Conservation (phyloP, 2,113 vertebrate species). For the Forbesichthys agassizii region DNA sequence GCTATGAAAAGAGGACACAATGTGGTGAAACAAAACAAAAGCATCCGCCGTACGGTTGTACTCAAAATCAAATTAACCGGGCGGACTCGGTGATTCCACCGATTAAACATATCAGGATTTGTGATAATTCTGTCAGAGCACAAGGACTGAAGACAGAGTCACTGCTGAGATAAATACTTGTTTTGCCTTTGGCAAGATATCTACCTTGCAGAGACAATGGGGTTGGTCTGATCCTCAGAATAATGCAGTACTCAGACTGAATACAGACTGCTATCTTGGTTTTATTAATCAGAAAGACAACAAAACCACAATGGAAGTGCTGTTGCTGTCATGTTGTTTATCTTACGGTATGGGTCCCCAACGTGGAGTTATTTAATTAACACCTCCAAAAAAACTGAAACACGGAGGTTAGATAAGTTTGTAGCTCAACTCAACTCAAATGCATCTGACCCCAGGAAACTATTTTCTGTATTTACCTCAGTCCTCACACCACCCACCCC, state of each 20-base stretch:
- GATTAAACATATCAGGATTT: conserved; percentile 37
- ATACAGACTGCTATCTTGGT: background rate
- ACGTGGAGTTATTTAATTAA: conserved; percentile 4
- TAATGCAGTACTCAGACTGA: conserved; percentile 11
- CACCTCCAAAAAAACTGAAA: background rate
- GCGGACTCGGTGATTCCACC: conserved; percentile 55
- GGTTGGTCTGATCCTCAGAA: conserved; percentile 34
- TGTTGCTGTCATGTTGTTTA: background rate
- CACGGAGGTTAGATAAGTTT: background rate
- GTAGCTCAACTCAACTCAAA: background rate
- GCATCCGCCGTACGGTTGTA: conserved; percentile 18
- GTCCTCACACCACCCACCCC: too few species aligned
- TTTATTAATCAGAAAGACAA: conserved; percentile 12
- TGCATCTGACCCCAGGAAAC: too few species aligned
- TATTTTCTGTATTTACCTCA: too few species aligned
- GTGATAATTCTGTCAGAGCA: conserved; percentile 40
- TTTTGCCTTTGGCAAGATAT: conserved; percentile 11
- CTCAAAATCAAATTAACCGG: conserved; percentile 50
- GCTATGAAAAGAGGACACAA: conserved; percentile 40
- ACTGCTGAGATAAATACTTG: conserved; percentile 29
- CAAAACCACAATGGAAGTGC: background rate
- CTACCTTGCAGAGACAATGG: conserved; percentile 25
- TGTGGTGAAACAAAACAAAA: conserved; percentile 30
- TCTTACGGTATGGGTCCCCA: background rate
- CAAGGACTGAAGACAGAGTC: conserved; percentile 30